phyloP scores from a whole-genome alignment of 2,113 vertebrate species.

The Vombatus ursinus region DNA sequence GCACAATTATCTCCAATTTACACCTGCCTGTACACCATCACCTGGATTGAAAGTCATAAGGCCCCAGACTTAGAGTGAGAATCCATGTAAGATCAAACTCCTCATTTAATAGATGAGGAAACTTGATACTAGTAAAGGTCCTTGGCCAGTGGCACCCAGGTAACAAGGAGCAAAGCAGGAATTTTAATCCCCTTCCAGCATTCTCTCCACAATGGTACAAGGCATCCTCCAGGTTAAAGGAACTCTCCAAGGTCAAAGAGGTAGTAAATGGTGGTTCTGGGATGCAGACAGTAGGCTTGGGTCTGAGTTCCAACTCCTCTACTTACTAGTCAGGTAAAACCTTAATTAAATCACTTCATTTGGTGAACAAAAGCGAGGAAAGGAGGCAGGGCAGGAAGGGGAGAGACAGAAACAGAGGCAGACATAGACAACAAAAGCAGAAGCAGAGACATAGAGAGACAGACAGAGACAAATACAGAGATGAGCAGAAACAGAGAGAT shows the following conservation, averaged over 20 bases:
- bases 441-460: background rate
- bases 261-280: background rate
- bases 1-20: background rate
- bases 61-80: background rate
- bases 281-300: background rate
- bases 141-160: background rate
- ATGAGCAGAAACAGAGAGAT: background rate
- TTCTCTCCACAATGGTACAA: background rate
- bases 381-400: too few species aligned
- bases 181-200: background rate
- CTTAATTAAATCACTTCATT: background rate
- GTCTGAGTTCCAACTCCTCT: background rate
- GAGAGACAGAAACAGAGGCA: background rate
- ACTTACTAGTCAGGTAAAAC: background rate
- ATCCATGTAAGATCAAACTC: background rate
- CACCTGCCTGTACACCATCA: background rate
- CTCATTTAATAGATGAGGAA: background rate
- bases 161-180: background rate
- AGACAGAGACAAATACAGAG: background rate
- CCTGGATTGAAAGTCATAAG: background rate
- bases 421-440: background rate
- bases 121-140: background rate
- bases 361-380: background rate
- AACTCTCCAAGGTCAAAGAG: background rate
- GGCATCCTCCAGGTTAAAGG: background rate